phyloP scores from a whole-genome alignment of 2,113 vertebrate species.

The Onychostoma macrolepis region DNA sequence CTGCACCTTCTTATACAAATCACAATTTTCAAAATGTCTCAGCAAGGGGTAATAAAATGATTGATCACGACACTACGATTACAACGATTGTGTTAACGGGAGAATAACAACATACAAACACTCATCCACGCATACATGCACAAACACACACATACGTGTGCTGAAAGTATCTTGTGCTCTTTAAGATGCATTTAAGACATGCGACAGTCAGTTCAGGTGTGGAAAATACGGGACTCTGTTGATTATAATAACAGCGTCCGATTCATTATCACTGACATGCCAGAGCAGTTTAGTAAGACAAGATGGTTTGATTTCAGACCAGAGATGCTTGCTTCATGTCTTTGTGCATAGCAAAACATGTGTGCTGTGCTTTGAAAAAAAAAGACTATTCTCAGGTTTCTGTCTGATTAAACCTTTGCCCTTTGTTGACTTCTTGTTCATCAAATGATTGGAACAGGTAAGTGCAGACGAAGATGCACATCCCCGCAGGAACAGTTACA shows the following conservation, averaged over 20 bases:
- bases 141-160: background rate
- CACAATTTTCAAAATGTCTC: conserved; percentile 48
- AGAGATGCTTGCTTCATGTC: conserved; percentile 32
- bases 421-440: conserved; percentile 21
- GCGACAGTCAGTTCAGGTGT: conserved; percentile 35
- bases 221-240: background rate
- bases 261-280: conserved; percentile 16
- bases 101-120: conserved; percentile 28
- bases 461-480: conserved; percentile 14
- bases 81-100: conserved; percentile 33
- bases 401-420: conserved; percentile 30
- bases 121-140: conserved; percentile 19
- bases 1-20: conserved; percentile 54
- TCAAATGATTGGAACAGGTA: background rate
- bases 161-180: conserved; percentile 42
- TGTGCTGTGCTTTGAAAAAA: conserved; percentile 39
- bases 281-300: conserved; percentile 4
- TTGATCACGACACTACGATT: conserved; percentile 32
- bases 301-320: background rate
- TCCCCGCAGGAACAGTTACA: conserved; percentile 14
- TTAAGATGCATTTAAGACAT: conserved; percentile 49
- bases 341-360: conserved; percentile 41
- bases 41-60: conserved; percentile 42
- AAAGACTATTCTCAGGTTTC: conserved; percentile 33
- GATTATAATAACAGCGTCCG: conserved; percentile 5